These are phyloP conservation scores for Austrolebias charrua DNA, from an alignment of 2,797 vertebrate genomes.

Conservation along the genomic window DNA sequence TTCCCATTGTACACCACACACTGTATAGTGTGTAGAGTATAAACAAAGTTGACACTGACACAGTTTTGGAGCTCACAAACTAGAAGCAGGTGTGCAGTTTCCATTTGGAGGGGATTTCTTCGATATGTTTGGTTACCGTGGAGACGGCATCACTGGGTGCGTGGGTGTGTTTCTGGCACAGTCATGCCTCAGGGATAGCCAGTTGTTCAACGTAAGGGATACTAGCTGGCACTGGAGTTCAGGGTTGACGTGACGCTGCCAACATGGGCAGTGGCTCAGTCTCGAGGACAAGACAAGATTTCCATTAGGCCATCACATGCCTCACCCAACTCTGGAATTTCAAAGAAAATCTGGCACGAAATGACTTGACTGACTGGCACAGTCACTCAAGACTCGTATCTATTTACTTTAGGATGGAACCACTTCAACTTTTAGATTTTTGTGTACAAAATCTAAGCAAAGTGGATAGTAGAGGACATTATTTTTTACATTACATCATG, in stretches of 20 bases:
- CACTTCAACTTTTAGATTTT: too few relatives aligned
- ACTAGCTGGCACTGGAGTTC: conserved; percentile 33
- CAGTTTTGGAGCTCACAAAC: not conserved
- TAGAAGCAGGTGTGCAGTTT: conserved; percentile 46
- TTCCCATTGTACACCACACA: not conserved
- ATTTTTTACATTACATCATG: too few relatives aligned
- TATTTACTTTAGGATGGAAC: too few relatives aligned
- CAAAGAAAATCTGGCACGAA: not conserved
- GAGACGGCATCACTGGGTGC: conserved; percentile 32
- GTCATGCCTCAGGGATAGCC: conserved; percentile 29
- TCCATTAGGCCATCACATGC: conserved; percentile 11
- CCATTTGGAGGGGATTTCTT: conserved; percentile 25
- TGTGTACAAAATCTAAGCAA: too few relatives aligned
- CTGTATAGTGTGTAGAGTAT: not conserved
- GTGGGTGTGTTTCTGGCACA: conserved; percentile 19
- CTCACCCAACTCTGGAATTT: conserved; percentile 44
- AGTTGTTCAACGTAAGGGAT: conserved; percentile 56
- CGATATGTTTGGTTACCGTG: conserved; percentile 54
- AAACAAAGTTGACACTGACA: not conserved
- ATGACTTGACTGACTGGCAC: too few relatives aligned
- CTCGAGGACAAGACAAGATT: conserved; percentile 19
- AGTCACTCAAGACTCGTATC: too few relatives aligned
- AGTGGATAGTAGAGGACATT: too few relatives aligned
- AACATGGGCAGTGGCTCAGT: conserved; percentile 30
- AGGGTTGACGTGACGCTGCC: conserved; percentile 25